Percentiles rank a stretch among this genome's conserved stretches.
Conservation (phyloP, 2,113 vertebrate genomes). For the Calonectris borealis region DNA sequence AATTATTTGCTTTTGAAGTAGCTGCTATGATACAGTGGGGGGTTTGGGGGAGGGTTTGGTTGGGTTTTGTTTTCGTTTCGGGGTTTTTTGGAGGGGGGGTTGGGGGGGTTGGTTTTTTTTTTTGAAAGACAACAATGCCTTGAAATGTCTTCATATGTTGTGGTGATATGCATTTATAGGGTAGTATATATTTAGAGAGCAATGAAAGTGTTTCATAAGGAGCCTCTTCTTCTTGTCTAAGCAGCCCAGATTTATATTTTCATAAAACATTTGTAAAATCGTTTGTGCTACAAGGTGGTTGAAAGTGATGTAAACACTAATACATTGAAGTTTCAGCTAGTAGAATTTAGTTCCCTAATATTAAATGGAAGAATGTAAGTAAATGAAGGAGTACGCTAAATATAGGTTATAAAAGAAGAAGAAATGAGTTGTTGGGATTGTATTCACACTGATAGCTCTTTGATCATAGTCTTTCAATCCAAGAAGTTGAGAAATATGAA, state of each 20-base stretch:
- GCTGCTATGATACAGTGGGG: not conserved
- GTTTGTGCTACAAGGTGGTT: not conserved
- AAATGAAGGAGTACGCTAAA: not conserved
- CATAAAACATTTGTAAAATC: not conserved
- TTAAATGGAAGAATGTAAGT: not conserved
- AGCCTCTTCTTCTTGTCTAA: not conserved
- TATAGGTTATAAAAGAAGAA: not conserved
- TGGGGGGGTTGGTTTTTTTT: not conserved
- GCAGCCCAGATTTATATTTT: not conserved
- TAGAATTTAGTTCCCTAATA: not conserved
- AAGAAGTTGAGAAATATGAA: not conserved
- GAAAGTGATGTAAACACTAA: not conserved
- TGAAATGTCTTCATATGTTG: not conserved
- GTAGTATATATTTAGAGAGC: not conserved
- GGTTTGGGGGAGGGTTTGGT: not conserved
- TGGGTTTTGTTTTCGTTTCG: not conserved
- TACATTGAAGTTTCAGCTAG: not conserved
- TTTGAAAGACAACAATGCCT: not conserved
- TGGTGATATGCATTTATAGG: not conserved
- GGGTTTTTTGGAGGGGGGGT: not conserved
- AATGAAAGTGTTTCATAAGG: not conserved
- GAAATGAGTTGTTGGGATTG: not conserved
- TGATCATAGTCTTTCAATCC: not conserved
- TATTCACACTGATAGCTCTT: not conserved
- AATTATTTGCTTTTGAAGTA: not conserved